Conservation (phyloP, 2,888 invertebrate species). For the Andrena fulva region DNA sequence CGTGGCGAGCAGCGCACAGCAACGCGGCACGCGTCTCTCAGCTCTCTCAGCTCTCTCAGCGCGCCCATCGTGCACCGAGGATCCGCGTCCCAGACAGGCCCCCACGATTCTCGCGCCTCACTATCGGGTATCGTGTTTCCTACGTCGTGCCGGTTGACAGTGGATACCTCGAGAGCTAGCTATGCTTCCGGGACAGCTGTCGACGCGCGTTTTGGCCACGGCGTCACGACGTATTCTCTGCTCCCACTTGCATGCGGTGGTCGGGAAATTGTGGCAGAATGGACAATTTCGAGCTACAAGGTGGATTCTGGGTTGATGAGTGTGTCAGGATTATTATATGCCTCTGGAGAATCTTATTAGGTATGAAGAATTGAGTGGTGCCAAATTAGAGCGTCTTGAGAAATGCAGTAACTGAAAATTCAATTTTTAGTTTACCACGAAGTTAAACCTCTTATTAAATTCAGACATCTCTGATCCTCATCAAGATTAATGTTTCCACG, state of each 20-base stretch:
- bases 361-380: conserved; percentile 19
- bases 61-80: background rate
- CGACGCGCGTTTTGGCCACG: conserved; percentile 17
- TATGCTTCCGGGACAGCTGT: conserved; percentile 43
- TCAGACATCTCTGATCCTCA: too few species aligned
- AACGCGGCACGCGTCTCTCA: conserved; percentile 11
- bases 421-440: too few species aligned
- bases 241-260: background rate
- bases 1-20: background rate
- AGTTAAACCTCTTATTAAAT: too few species aligned
- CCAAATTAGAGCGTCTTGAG: background rate
- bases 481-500: conserved; percentile 1
- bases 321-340: too few species aligned
- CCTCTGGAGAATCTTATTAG: too few species aligned
- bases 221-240: background rate
- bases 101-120: conserved; percentile 14
- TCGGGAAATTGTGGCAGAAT: too few species aligned
- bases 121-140: conserved; percentile 30
- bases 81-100: conserved; percentile 1
- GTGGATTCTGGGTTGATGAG: too few species aligned
- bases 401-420: too few species aligned
- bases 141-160: conserved; percentile 34
- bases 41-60: background rate
- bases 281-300: too few species aligned
- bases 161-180: conserved; percentile 39